Evolutionary conservation across 2,113 vertebrate species (phyloP), one percentile per base, ranked within the genome.

Genomic region (Malurus alboscapulatus): DNA sequence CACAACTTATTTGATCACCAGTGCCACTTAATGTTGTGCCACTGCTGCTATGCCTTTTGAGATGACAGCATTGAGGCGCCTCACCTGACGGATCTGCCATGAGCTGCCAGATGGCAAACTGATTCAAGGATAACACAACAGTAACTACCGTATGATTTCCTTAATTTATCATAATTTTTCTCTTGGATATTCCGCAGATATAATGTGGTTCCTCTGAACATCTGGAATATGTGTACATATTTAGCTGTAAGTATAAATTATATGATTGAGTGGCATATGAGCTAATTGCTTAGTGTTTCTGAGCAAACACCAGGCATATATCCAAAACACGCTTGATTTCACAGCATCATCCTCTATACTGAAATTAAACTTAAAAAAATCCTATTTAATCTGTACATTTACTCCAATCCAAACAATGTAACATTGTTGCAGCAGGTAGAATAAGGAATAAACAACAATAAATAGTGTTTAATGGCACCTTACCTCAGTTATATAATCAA

Each of bases 141-240:
- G 45, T 91, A 96, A 92, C 48, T 90, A 24, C 5, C 36, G 19
- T 42, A 27, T 50, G 10, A 53, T 53, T 85, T 47, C n/a, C 69
- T 77, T 66, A 90, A 89, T 73, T 54, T 86, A 44, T 94, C 21
- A 27, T 58, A n/a, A 58, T 85, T 91, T 89, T 91, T 55, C 38
- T 55, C 15, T 9, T 81, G 22, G 22, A 40, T 54, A 32, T 6
- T 38, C 22, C 21, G 42, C 15, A 80, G 40, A 82, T 30, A 58
- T 29, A 73, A 63, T 17, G 25, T 1, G 19, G 2, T 58, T 85
- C 79, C 20, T 58, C 29, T 54, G 45, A 93, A 69, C 10, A 86
- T 20, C 75, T 76, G 32, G 38, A 36, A 55, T 20, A 32, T 57
- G 10, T 50, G 38, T 48, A 65, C 24, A 2, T 17, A 53, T 76